Conservation (phyloP, 2,888 invertebrate species). For the Galerucella pusilla region DNA sequence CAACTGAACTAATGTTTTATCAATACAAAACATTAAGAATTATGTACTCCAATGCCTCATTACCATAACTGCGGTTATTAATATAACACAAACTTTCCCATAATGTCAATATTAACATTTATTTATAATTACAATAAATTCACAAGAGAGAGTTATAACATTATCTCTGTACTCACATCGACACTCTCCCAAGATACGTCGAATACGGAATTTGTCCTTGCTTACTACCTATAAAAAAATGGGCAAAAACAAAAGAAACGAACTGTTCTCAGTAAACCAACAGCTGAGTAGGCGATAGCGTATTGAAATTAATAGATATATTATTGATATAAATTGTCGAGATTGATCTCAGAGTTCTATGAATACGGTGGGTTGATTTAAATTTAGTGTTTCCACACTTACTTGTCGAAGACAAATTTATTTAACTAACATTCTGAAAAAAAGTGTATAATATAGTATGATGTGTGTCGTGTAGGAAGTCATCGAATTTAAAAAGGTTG, state of each 20-base stretch:
- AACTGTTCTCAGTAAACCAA: constrained; percentile 1
- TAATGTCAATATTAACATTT: neutral
- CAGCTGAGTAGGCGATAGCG: constrained; percentile 13
- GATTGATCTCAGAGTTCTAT: constrained; percentile 19
- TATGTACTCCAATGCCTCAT: neutral
- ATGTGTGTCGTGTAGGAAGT: neutral
- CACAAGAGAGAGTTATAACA: neutral
- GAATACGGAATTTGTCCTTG: constrained; percentile 16
- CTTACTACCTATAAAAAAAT: neutral
- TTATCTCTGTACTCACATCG: neutral
- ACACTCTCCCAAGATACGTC: constrained; percentile 2
- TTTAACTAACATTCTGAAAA: neutral
- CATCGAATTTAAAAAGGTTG: neutral
- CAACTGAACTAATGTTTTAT: too few species aligned
- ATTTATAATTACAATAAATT: neutral
- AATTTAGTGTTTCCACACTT: neutral
- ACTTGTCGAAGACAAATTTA: neutral
- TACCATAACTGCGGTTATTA: neutral
- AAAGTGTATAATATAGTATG: neutral
- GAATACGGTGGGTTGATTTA: constrained; percentile 5
- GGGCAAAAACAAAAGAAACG: neutral
- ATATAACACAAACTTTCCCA: neutral
- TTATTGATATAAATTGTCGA: constrained; percentile 21
- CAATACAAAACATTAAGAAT: neutral
- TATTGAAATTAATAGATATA: constrained; percentile 14